Conservation (phyloP, 2,113 vertebrate genomes). For the Melanostigma gelatinosum region DNA sequence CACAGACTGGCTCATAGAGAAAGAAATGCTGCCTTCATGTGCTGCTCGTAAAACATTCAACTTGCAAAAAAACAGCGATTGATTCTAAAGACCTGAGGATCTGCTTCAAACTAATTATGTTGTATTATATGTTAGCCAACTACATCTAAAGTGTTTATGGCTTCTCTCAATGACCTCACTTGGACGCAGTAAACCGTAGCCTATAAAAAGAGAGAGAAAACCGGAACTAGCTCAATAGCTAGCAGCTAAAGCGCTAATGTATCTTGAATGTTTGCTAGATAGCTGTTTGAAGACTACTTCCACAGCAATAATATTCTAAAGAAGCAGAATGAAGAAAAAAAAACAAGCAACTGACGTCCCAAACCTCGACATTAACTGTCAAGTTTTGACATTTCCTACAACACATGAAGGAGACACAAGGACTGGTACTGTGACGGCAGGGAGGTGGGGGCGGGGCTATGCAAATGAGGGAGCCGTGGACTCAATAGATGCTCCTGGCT, state of each 20-base stretch:
- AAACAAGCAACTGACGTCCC: not conserved
- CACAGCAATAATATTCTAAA: not conserved
- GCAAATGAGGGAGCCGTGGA: slow-evolving; percentile 67
- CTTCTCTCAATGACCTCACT: not conserved
- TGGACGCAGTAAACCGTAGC: not conserved
- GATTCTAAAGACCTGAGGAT: not conserved
- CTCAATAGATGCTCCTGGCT: slow-evolving; percentile 68
- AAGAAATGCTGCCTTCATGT: slow-evolving; percentile 37
- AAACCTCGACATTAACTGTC: not conserved
- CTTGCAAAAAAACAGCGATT: not conserved
- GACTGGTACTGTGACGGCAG: not conserved
- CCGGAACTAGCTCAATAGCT: not conserved
- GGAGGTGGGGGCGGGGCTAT: slow-evolving; percentile 69
- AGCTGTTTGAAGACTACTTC: not conserved
- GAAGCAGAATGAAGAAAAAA: not conserved
- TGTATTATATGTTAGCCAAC: not conserved
- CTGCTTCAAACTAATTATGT: not conserved
- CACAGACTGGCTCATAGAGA: slow-evolving; percentile 28
- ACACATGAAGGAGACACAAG: slow-evolving; percentile 22
- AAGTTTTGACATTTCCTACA: not conserved
- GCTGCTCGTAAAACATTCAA: slow-evolving; percentile 13
- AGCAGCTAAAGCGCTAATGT: not conserved
- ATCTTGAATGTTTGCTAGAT: not conserved
- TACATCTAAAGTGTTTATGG: not conserved
- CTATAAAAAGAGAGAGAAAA: not conserved